A percentile compares a stretch with the other conserved stretches of the same genome.
These are phyloP conservation scores for Temnopleurus reevesii DNA, from an alignment of 53 echinoderm and acorn worm species.

Conservation along the genomic window DNA sequence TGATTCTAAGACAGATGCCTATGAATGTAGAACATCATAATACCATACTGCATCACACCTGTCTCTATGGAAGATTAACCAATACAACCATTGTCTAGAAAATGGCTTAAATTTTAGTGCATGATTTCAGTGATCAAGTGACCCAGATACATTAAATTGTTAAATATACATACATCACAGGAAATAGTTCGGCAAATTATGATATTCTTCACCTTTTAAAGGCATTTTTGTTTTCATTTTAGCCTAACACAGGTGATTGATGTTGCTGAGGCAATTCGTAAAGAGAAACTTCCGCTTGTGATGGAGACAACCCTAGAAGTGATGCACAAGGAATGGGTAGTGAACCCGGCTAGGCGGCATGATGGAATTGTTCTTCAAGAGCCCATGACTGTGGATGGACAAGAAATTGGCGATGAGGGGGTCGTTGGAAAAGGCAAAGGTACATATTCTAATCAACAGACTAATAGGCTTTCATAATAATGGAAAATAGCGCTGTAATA, in stretches of 20 bases:
- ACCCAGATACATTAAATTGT: too few species aligned
- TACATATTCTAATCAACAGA: too few species aligned
- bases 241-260: constrained; percentile 71
- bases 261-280: constrained; percentile 62
- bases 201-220: too few species aligned
- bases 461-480: neutral
- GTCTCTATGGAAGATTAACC: too few species aligned
- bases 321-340: constrained; percentile 74
- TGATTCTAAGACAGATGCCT: too few species aligned
- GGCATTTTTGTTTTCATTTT: neutral
- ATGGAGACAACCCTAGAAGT: constrained; percentile 72
- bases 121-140: too few species aligned
- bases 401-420: neutral
- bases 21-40: too few species aligned
- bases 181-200: too few species aligned
- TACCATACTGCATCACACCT: too few species aligned
- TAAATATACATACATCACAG: too few species aligned
- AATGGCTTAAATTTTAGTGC: too few species aligned
- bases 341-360: constrained; percentile 70
- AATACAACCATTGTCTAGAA: too few species aligned
- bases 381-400: constrained; percentile 2
- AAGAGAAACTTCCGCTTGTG: constrained; percentile 66
- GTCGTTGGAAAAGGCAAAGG: constrained; percentile 11
- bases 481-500: neutral
- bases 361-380: constrained; percentile 50